phyloP scores from a whole-genome alignment of 2,888 invertebrate species.

The Harpalus rufipes region DNA sequence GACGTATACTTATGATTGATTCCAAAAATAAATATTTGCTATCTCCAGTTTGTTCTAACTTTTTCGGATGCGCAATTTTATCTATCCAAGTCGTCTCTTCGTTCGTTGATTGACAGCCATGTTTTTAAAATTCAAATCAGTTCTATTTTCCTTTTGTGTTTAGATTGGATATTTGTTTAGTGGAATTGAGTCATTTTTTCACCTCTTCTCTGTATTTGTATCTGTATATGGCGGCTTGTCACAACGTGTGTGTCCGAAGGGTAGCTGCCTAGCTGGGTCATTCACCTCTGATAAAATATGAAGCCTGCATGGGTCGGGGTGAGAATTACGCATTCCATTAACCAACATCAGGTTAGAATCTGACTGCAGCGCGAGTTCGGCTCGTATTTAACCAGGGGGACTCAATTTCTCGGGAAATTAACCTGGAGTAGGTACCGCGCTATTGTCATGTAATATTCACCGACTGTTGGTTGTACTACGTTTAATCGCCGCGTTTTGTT shows the following conservation, averaged over 20 bases:
- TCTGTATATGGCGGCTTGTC: slow-evolving; percentile 5
- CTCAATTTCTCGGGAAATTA: slow-evolving; percentile 64
- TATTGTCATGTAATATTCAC: slow-evolving; percentile 65
- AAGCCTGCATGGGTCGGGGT: neutral
- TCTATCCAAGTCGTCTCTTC: no score
- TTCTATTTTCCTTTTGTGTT: neutral
- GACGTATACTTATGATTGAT: no score
- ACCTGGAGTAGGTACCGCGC: slow-evolving; percentile 46
- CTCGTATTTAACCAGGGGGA: slow-evolving; percentile 41
- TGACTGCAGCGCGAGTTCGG: slow-evolving; percentile 22
- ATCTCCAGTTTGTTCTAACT: no score
- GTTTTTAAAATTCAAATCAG: slow-evolving; percentile 5
- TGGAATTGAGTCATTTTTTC: neutral
- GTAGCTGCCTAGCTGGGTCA: neutral
- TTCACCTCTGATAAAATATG: slow-evolving; percentile 41
- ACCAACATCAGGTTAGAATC: neutral
- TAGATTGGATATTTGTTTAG: neutral
- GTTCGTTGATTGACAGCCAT: neutral
- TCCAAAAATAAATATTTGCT: no score
- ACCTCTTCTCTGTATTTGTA: neutral
- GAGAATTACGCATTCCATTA: slow-evolving; percentile 47
- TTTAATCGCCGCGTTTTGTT: slow-evolving; percentile 10
- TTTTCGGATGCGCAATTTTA: no score
- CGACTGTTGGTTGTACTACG: slow-evolving; percentile 29
- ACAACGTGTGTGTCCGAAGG: neutral